phyloP scores from a whole-genome alignment of 2,113 vertebrate genomes.

The Epinephelus fuscoguttatus region DNA sequence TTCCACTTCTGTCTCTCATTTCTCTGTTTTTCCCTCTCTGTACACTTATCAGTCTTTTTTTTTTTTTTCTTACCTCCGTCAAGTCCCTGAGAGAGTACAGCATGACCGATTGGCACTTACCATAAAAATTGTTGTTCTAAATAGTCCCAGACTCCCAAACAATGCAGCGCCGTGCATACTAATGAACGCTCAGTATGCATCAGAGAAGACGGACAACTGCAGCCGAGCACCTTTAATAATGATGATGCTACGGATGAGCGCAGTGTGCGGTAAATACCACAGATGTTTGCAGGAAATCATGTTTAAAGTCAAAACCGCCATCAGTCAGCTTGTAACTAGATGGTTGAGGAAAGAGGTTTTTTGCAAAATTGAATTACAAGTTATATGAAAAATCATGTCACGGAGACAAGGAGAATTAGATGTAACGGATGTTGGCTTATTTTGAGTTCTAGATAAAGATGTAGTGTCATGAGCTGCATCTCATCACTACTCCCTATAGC shows the following conservation, averaged over 20 bases:
- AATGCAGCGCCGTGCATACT: conserved; percentile 36
- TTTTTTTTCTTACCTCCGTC: conserved; percentile 15
- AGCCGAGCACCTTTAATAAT: conserved; percentile 35
- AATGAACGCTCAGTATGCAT: conserved; percentile 33
- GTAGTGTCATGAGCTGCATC: not conserved
- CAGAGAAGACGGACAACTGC: conserved; percentile 54
- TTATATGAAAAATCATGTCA: not conserved
- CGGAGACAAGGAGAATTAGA: not conserved
- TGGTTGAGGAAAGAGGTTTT: not conserved
- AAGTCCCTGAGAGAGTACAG: conserved; percentile 37
- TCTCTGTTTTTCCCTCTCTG: conserved; percentile 23
- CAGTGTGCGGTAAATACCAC: conserved; percentile 8
- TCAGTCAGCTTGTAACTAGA: not conserved
- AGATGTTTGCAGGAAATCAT: conserved; percentile 28
- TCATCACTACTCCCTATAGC: not conserved
- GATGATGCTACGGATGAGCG: conserved; percentile 14
- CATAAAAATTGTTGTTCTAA: conserved; percentile 71
- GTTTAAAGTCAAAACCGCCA: conserved; percentile 30
- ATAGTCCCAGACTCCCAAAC: conserved; percentile 64
- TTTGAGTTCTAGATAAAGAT: not conserved
- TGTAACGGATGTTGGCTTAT: not conserved
- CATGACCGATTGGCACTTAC: conserved; percentile 73
- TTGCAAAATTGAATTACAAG: not conserved
- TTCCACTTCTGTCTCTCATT: conserved; percentile 18
- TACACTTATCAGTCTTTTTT: not conserved